Evolutionary conservation across 2,888 invertebrate genomes (phyloP), one percentile per base, ranked within the genome.

Genomic region (Drosophila mercatorum): DNA sequence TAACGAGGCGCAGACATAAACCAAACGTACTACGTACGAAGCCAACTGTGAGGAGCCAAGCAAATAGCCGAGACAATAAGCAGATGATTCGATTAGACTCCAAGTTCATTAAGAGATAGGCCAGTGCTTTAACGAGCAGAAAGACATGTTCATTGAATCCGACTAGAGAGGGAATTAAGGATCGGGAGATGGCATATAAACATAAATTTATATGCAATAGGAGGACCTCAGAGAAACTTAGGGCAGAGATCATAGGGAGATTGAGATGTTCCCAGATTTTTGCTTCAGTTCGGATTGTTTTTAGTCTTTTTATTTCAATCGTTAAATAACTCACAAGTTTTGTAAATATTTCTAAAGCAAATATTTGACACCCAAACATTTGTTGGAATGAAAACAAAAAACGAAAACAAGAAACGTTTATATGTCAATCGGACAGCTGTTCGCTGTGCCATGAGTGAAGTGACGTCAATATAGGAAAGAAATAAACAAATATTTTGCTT

Each of bases 1-100:
- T 88, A 79, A 76, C 68, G 53, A n/a, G 22, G 22, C 63, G 59
- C 52, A 44, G 56, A 57, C 22, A 55, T 55, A 63, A 60, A 52
- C 52, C 61, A 46, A 51, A 40, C 59, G 51, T 31, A 34, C 31
- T n/a, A 49, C 11, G 5, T 22, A 22, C 11, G 49, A 34, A 31
- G 1, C 17, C 49, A 51, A 51, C 17, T 34, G 31, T 49, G 40
- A 55, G 41, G 28, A 55, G 41, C 55, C n/a, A 38, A 53, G 8
- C 36, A 8, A 56, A 72, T 41, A 36, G 11, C n/a, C 36, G 41
- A 60, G 40, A 62, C 49, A 78, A 57, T 22, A 49, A 47, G 58
- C 41, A 68, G 61, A 63, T 76, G 68, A 72, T 77, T 83, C 82
- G 80, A 84, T 82, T 79, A 77, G 88, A 64, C 59, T 44, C 17